Evolutionary conservation across 2,888 invertebrate genomes (phyloP), one percentile per base, ranked within the genome.

Genomic region (Polyommatus icarus): DNA sequence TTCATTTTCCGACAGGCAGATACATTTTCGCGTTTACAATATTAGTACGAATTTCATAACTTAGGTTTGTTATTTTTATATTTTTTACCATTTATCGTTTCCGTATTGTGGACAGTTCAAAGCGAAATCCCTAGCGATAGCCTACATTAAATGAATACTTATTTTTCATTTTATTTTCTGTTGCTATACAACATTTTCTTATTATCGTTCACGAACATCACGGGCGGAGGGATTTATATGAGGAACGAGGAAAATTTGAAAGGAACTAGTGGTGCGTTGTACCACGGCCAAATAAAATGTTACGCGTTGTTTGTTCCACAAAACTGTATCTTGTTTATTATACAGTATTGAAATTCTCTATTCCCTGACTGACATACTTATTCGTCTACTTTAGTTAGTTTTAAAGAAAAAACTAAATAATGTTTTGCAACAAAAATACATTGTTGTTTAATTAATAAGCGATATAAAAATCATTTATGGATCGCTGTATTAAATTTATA

Each of bases 211-310:
- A 15, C 67, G 15, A 67, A 67, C 6, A 29, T 67, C 18, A 67
- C 67, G 29, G 67, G 1, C 1, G 67, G 67, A 67, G 18, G 29
- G 67, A 29, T 67, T 29, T 67, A 15, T 18, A 32, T 32, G 67
- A 29, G 67, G 67, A 32, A 32, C 67, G 67, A 32, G 29, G 18
- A 67, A 15, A 6, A 67, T 67, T 32, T 67, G 67, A 67, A 67
- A 67, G 15, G 29, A 67, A 29, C 29, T 67, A 32, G 67, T 32
- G 67, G 67, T 67, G 67, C 67, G 67, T 67, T 67, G 15, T 32
- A 67, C 29, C 67, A 10, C 7, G 6, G 61, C 61, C 24, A 18
- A 67, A 67, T 67, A 67, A 67, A 67, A 67, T 18, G 29, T 67
- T 67, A 67, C 67, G 67, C 67, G 29, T 32, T 67, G 67, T 67